A percentile compares a stretch with the other conserved stretches of the same genome.
phyloP scores from a whole-genome alignment of 2,888 invertebrate genomes.

The Balanococcus diminutus region DNA sequence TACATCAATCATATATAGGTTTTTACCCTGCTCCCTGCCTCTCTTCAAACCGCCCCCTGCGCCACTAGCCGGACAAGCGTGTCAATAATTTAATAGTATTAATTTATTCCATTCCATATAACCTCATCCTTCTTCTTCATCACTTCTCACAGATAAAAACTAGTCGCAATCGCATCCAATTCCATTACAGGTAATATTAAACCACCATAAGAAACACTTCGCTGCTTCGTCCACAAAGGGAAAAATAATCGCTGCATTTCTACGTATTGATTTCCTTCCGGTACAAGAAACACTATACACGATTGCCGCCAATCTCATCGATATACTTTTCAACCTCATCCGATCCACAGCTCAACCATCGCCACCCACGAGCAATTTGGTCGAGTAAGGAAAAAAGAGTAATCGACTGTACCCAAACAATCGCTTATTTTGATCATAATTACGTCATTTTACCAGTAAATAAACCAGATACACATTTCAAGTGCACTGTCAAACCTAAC shows the following conservation, averaged over 20 bases:
- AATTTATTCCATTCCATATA: not conserved
- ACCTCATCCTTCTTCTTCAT: not conserved
- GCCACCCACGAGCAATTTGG: not conserved
- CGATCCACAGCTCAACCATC: not conserved
- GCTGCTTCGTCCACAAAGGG: not conserved
- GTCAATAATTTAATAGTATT: not conserved
- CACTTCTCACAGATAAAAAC: not conserved
- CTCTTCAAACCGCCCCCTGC: not conserved
- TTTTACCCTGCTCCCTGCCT: not conserved
- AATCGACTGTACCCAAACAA: not conserved
- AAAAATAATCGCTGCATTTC: not conserved
- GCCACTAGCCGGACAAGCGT: not conserved
- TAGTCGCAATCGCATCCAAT: not conserved
- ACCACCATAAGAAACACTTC: not conserved
- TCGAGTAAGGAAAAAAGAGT: not conserved
- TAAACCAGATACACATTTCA: constrained; percentile 11
- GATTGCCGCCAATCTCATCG: not conserved
- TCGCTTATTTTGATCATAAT: not conserved
- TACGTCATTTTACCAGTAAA: constrained; percentile 31
- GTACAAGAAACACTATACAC: not conserved
- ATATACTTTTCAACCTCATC: not conserved
- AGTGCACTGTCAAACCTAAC: constrained; percentile 7
- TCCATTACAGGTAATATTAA: not conserved
- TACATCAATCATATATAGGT: not conserved
- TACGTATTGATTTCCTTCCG: constrained; percentile 26